Conservation (phyloP, 2,797 vertebrate species). For the Spondyliosoma cantharus region DNA sequence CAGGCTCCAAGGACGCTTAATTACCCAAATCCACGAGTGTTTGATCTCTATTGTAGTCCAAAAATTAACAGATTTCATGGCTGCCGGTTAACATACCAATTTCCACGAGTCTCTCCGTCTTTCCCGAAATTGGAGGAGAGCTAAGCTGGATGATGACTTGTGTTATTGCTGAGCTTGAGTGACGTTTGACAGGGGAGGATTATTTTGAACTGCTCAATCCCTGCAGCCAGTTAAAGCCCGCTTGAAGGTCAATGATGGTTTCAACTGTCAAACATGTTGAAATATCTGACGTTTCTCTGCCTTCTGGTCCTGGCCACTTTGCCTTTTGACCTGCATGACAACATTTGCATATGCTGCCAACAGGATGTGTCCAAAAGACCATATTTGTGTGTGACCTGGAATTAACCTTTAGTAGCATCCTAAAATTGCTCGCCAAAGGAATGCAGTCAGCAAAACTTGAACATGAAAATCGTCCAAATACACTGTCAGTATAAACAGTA, state of each 20-base stretch:
- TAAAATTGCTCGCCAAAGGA: neutral
- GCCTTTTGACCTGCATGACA: constrained; percentile 69
- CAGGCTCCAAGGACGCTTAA: constrained; percentile 74
- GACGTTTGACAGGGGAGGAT: constrained; percentile 84
- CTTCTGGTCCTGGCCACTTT: constrained; percentile 62
- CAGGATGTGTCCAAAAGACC: constrained; percentile 61
- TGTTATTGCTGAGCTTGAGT: constrained; percentile 84
- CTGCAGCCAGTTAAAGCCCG: constrained; percentile 79
- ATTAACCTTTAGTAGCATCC: constrained; percentile 9
- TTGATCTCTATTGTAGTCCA: constrained; percentile 78
- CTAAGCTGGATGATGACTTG: constrained; percentile 84
- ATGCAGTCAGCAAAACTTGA: constrained; percentile 9
- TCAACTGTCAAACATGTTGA: constrained; percentile 81
- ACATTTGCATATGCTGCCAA: constrained; percentile 67
- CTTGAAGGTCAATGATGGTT: constrained; percentile 83
- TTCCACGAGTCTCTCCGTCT: constrained; percentile 76
- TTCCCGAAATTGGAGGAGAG: constrained; percentile 71
- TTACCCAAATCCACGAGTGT: constrained; percentile 79
- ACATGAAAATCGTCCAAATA: neutral
- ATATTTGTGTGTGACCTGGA: constrained; percentile 27
- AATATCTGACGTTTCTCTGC: constrained; percentile 70
- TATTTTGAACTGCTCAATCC: constrained; percentile 83
- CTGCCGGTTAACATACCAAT: constrained; percentile 78
- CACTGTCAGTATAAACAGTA: neutral
- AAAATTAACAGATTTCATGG: constrained; percentile 76